These are phyloP conservation scores for Oxyteleia sp. DNA, from an alignment of 2,888 invertebrate genomes.

Conservation along the genomic window DNA sequence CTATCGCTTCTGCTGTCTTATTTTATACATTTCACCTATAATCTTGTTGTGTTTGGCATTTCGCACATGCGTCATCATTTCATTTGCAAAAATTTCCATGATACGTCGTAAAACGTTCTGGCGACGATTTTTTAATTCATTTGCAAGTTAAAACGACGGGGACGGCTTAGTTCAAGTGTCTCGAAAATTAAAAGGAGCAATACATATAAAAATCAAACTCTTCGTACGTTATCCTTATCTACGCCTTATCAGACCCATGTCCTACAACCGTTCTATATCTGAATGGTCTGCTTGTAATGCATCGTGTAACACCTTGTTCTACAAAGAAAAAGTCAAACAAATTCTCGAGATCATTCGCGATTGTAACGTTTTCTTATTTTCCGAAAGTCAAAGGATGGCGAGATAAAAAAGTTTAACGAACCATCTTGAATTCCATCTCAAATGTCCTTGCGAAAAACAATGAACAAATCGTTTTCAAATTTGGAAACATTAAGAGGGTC, in stretches of 20 bases:
- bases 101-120: not conserved
- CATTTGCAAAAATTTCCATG: constrained; percentile 13
- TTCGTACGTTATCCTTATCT: constrained; percentile 42
- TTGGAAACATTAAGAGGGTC: too few relatives aligned
- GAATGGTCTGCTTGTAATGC: constrained; percentile 63
- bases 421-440: too few relatives aligned
- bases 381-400: not conserved
- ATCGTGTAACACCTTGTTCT: constrained; percentile 48
- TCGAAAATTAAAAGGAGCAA: too few relatives aligned
- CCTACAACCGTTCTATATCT: constrained; percentile 45
- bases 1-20: constrained; percentile 64
- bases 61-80: constrained; percentile 52
- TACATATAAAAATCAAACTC: constrained; percentile 20
- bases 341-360: not conserved
- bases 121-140: not conserved
- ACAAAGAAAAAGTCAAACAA: constrained; percentile 12
- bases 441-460: too few relatives aligned
- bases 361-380: not conserved
- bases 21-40: constrained; percentile 60
- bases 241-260: constrained; percentile 39
- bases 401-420: too few relatives aligned
- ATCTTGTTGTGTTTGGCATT: constrained; percentile 41
- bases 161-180: too few relatives aligned
- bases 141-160: not conserved
- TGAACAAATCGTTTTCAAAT: too few relatives aligned